Evolutionary conservation across 2,113 vertebrate genomes (phyloP).

Genomic region (Carollia perspicillata): DNA sequence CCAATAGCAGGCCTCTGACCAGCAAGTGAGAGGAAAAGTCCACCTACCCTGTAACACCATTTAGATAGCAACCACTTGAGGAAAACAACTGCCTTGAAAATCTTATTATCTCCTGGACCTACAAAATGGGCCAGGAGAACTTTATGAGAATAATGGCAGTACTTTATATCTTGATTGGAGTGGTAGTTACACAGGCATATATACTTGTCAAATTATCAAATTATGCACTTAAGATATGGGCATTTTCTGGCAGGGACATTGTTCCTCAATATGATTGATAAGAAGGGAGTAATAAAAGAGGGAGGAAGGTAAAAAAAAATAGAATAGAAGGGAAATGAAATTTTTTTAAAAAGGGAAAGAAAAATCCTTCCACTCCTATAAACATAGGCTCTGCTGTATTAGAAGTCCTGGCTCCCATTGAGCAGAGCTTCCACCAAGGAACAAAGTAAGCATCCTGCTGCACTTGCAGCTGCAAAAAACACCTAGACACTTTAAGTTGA

Average conservation of each 20-base stretch:
- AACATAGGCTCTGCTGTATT: neutral
- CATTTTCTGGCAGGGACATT: neutral
- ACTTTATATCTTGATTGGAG: neutral
- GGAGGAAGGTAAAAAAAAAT: neutral
- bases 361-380: neutral
- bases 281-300: no score
- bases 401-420: neutral
- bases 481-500: neutral
- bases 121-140: neutral
- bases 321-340: neutral
- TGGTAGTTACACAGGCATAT: neutral
- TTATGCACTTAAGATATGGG: neutral
- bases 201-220: neutral
- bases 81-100: neutral
- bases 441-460: neutral
- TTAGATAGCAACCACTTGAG: neutral
- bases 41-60: neutral
- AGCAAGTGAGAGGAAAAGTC: neutral
- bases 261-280: neutral
- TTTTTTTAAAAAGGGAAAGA: neutral
- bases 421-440: neutral
- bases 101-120: neutral
- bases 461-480: neutral
- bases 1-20: no score
- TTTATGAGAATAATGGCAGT: neutral